Evolutionary conservation across 2,797 vertebrate species (phyloP).

Genomic region (Crenichthys baileyi): DNA sequence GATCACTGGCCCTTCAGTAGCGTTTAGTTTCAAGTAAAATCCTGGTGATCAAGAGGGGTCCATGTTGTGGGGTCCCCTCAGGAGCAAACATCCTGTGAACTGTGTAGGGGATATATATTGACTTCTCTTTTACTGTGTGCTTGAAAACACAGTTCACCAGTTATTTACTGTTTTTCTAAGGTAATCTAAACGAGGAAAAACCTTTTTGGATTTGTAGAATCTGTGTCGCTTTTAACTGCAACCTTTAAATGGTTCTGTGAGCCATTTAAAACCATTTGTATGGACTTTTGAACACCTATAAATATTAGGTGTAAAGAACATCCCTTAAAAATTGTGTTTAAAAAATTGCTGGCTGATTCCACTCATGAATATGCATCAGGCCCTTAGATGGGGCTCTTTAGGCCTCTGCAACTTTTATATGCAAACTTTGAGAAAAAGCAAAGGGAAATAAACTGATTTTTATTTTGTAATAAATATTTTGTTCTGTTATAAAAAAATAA

Average conservation of each 20-base stretch:
- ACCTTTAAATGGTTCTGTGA: not conserved
- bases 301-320: not conserved
- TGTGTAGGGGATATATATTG: slow-evolving; percentile 35
- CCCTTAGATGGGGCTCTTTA: slow-evolving; percentile 78
- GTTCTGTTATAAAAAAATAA: not conserved
- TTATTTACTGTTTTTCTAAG: not conserved
- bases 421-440: not conserved
- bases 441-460: not conserved
- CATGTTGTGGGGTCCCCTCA: slow-evolving; percentile 37
- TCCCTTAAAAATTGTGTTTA: not conserved
- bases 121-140: not conserved
- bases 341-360: slow-evolving; percentile 69
- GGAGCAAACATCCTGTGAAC: slow-evolving; percentile 62
- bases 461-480: no score
- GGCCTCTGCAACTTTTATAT: not conserved
- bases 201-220: not conserved
- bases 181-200: not conserved
- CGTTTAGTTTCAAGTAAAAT: slow-evolving; percentile 69
- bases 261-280: no score
- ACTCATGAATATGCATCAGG: slow-evolving; percentile 87
- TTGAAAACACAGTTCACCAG: slow-evolving; percentile 4
- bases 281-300: no score
- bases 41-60: slow-evolving; percentile 66
- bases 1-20: slow-evolving; percentile 66
- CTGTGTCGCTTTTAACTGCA: no score